Evolutionary conservation across 35 echinoderm and acorn worm genomes (phyloP), one percentile per base, ranked within the genome.

Genomic region (Apostichopus californicus): DNA sequence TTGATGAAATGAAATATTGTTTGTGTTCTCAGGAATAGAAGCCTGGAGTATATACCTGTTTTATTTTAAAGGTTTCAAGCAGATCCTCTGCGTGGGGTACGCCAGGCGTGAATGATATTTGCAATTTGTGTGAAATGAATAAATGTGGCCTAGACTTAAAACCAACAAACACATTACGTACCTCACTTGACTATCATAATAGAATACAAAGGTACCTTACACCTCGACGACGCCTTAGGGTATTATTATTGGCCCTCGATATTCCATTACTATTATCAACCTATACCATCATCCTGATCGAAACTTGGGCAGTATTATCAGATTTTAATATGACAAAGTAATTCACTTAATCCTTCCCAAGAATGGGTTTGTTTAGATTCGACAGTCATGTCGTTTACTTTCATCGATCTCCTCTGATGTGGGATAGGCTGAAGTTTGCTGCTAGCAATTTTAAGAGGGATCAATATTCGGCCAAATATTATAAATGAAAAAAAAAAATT

Each of bases 101-200:
- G 10, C 64, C 86, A 89, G 68, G 22, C 86, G 86, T 89, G 86
- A 89, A 89, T 66, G 57, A 89, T 72, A 89, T 89, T 89, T 89
- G 68, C 86, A 89, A 73, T 89, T 89, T 89, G 60, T 15, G 17
- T 73, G 86, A 66, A 89, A 73, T 57, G 68, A 89, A 73, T 89
- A 89, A 89, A 71, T 52, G 63, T 57, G 58, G 64, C 68, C 60
- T 53, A 89, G 86, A 89, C 86, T 13, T 89, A 66, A 89, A 89
- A 89, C 86, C 86, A 89, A 89, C 86, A 89, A 72, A 89, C 86
- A 89, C 57, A 89, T 89, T 89, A 89, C 86, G 86, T 64, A 89
- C 61, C 23, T 63, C n/a, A 52, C 61, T 89, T 68, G 20, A 66
- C 57, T 55, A 21, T 18, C 11, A 89, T 64, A 89, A 89, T 73